Percentiles rank a stretch among this genome's conserved stretches.
These are phyloP conservation scores for Rhynchomys soricoides DNA, from an alignment of 2,113 vertebrate genomes.

Conservation along the genomic window DNA sequence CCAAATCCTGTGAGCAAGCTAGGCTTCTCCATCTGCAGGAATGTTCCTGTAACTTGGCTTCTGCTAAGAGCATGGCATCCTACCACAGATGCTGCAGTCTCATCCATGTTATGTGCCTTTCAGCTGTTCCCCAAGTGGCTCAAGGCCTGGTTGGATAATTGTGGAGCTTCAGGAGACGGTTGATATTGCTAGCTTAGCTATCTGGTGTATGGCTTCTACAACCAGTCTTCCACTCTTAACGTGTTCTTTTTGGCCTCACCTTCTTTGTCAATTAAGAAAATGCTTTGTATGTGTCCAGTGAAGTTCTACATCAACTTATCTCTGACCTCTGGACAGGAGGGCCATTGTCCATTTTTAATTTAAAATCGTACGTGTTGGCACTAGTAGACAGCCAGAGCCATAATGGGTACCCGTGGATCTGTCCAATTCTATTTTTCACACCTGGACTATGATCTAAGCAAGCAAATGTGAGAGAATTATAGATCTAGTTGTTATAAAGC, in stretches of 20 bases:
- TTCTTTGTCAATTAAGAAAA: not conserved
- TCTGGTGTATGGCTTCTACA: accelerated
- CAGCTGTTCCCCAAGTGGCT: too few relatives aligned
- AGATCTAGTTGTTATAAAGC: not conserved
- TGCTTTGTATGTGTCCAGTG: not conserved
- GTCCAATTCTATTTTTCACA: not conserved
- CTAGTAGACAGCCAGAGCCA: not conserved
- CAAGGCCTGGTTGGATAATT: accelerated
- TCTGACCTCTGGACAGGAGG: not conserved
- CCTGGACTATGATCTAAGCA: not conserved
- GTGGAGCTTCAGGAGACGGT: not conserved
- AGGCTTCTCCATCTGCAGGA: too few relatives aligned
- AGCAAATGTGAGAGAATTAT: not conserved
- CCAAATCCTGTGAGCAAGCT: too few relatives aligned
- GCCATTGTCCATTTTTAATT: not conserved
- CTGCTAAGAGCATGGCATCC: not conserved
- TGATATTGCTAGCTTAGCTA: accelerated
- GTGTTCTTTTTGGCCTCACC: not conserved
- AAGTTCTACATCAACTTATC: not conserved
- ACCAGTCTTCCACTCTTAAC: not conserved
- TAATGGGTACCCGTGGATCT: too few relatives aligned
- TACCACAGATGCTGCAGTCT: too few relatives aligned
- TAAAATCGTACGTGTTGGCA: not conserved
- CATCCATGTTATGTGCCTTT: accelerated
- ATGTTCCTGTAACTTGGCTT: not conserved